phyloP scores from a whole-genome alignment of 92 coral and sea anemone genomes.

The Nematostella vectensis region DNA sequence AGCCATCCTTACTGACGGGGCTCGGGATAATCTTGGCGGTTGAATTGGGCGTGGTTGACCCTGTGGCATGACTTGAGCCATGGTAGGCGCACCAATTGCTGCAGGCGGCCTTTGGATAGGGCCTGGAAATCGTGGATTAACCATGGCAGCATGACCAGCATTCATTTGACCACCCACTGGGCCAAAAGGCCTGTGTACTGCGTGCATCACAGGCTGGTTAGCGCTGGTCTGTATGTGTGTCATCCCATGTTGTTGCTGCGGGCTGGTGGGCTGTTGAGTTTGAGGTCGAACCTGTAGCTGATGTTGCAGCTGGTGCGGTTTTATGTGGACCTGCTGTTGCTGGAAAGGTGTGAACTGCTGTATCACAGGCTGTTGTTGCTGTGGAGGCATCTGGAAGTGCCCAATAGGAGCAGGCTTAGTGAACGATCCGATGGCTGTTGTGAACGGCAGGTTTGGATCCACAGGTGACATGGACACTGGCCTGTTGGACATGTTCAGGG shows the following conservation, averaged over 20 bases:
- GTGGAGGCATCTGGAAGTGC: constrained; percentile 78
- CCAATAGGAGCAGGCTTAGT: constrained; percentile 64
- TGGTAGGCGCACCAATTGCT: constrained; percentile 26
- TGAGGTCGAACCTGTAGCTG: constrained; percentile 42
- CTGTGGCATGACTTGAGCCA: constrained; percentile 45
- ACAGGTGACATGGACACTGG: constrained; percentile 89
- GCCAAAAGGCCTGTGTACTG: constrained; percentile 64
- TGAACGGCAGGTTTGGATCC: constrained; percentile 66
- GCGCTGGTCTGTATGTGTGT: constrained; percentile 50
- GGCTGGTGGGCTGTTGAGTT: constrained; percentile 30
- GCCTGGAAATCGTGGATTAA: constrained; percentile 69
- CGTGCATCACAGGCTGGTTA: constrained; percentile 60
- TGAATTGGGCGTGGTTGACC: constrained; percentile 66
- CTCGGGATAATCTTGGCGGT: constrained; percentile 61
- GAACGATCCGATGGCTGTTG: constrained; percentile 64
- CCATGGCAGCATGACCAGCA: constrained; percentile 45
- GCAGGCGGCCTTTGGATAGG: constrained; percentile 93
- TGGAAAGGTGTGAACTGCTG: constrained; percentile 88
- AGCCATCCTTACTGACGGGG: constrained; percentile 39
- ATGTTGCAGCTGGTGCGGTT: constrained; percentile 54
- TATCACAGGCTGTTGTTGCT: constrained; percentile 40
- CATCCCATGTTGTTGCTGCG: constrained; percentile 58
- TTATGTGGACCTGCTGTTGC: constrained; percentile 60
- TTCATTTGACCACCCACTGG: constrained; percentile 57
- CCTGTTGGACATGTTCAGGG: constrained; percentile 62